Percentiles rank a stretch among this genome's conserved stretches.
Evolutionary conservation across 92 coral and sea anemone species (phyloP).

Genomic region (Palythoa grandiflora): DNA sequence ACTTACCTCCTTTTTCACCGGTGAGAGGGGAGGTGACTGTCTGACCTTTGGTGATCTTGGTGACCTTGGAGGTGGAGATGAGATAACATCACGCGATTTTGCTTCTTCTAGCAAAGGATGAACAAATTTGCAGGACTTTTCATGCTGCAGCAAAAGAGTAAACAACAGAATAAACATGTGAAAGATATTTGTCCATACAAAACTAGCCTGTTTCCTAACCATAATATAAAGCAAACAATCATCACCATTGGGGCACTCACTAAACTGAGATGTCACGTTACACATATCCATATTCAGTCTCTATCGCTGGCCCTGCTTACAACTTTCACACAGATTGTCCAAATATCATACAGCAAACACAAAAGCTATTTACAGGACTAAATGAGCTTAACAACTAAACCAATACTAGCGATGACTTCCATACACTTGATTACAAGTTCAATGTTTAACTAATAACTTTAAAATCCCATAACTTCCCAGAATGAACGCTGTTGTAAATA

Average conservation of each 20-base stretch:
- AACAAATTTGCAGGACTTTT: constrained; percentile 59
- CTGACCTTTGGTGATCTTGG: constrained; percentile 71
- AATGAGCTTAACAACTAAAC: too few species aligned
- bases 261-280: too few species aligned
- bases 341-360: too few species aligned
- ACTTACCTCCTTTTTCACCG: constrained; percentile 46
- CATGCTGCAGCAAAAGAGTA: neutral
- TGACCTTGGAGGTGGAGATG: constrained; percentile 88
- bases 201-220: neutral
- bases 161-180: neutral
- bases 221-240: too few species aligned
- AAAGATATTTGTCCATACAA: neutral
- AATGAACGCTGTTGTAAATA: neutral
- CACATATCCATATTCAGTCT: too few species aligned
- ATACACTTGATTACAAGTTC: too few species aligned
- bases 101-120: constrained; percentile 90
- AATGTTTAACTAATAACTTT: neutral
- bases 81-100: constrained; percentile 70
- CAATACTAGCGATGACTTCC: too few species aligned
- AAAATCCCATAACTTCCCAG: neutral
- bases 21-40: constrained; percentile 64
- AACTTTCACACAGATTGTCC: too few species aligned
- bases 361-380: too few species aligned
- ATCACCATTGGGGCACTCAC: too few species aligned
- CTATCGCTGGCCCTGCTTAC: too few species aligned